A percentile compares a stretch with the other conserved stretches of the same genome.
These are phyloP conservation scores for Oreochromis mossambicus DNA, from an alignment of 2,797 vertebrate genomes.

Conservation along the genomic window DNA sequence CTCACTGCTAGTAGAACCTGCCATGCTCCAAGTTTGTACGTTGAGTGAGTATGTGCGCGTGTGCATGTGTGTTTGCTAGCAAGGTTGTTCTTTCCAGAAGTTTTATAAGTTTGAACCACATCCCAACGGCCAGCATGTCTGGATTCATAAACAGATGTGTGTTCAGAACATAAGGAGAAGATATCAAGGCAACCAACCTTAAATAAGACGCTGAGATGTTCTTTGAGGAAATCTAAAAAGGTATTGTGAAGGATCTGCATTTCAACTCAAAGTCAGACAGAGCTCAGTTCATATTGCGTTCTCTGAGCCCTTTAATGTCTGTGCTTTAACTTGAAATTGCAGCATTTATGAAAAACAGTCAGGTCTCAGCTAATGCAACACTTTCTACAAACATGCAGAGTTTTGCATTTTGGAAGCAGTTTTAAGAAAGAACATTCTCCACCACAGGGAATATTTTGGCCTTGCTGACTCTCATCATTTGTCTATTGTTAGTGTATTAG, in stretches of 20 bases:
- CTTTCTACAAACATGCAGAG: neutral
- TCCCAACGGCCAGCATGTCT: conserved; percentile 9
- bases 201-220: conserved; percentile 26
- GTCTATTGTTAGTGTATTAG: neutral
- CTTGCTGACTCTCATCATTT: neutral
- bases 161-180: conserved; percentile 51
- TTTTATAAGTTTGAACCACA: conserved; percentile 57
- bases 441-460: rapidly evolving
- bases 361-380: neutral
- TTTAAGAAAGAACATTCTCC: neutral
- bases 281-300: neutral
- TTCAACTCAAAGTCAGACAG: neutral
- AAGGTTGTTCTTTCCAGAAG: conserved; percentile 34
- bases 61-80: neutral
- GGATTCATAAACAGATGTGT: conserved; percentile 29
- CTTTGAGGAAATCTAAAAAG: conserved; percentile 14
- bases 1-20: conserved; percentile 50
- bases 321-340: neutral
- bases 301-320: neutral
- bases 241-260: neutral
- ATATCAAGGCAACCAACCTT: conserved; percentile 22
- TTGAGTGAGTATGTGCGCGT: neutral
- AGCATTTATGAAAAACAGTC: neutral
- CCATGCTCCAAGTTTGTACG: conserved; percentile 20
- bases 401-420: neutral